A percentile compares a stretch with the other conserved stretches of the same genome.
phyloP scores from a whole-genome alignment of 2,113 vertebrate genomes.

The Channa maculata region DNA sequence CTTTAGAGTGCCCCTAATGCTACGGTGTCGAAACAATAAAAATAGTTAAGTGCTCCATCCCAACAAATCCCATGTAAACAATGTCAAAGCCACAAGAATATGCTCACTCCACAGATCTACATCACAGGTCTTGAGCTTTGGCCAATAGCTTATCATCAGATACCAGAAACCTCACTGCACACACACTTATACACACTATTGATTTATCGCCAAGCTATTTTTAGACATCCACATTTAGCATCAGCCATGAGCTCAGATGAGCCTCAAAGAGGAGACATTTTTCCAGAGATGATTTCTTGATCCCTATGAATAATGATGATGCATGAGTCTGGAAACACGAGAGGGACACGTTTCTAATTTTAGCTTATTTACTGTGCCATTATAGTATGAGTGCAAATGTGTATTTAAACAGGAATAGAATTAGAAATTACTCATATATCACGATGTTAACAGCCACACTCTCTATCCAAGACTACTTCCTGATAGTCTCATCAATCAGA shows the following conservation, averaged over 20 bases:
- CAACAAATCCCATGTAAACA: no score
- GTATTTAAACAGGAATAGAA: no score
- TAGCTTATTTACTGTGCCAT: conserved; percentile 27
- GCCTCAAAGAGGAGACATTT: conserved; percentile 48
- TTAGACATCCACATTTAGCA: conserved; percentile 62
- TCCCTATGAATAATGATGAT: conserved; percentile 30
- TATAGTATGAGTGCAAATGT: no score
- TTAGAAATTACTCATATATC: not conserved
- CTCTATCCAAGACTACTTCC: conserved; percentile 23
- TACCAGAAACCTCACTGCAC: conserved; percentile 15
- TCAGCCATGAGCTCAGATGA: conserved; percentile 43
- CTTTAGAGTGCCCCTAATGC: no score
- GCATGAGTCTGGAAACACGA: conserved; percentile 42
- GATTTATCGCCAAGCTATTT: conserved; percentile 70
- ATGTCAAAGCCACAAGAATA: no score
- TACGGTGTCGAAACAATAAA: no score
- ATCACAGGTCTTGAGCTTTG: conserved; percentile 47
- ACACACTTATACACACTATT: conserved; percentile 6
- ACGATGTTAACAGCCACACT: conserved; percentile 19
- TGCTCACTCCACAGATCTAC: not conserved
- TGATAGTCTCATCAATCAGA: conserved; percentile 55
- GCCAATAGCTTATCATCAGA: conserved; percentile 40
- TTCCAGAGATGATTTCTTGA: conserved; percentile 16
- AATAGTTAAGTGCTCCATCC: no score
- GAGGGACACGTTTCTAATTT: conserved; percentile 43